Percentiles rank a stretch among this genome's conserved stretches.
Evolutionary conservation across 2,113 vertebrate species (phyloP).

Genomic region (Centropus unirufus): DNA sequence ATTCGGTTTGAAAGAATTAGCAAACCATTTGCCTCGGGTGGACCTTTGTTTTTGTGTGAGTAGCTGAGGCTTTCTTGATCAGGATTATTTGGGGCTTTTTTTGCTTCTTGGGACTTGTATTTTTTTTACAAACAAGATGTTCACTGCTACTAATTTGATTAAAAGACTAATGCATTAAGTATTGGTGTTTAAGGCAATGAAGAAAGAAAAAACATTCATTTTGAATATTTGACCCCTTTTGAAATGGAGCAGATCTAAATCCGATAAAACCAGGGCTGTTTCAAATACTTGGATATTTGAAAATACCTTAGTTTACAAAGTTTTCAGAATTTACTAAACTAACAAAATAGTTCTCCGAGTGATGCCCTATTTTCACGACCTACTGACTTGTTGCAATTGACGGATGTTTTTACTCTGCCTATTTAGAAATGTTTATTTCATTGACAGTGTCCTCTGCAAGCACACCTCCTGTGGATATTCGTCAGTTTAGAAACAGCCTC

Average conservation of each 20-base stretch:
- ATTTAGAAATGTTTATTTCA: not conserved
- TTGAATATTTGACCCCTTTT: not conserved
- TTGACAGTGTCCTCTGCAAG: slow-evolving; percentile 84
- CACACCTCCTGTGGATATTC: slow-evolving; percentile 65
- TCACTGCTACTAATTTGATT: not conserved
- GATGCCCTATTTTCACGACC: not conserved
- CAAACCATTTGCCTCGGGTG: not conserved
- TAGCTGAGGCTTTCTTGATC: not conserved
- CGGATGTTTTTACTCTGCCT: not conserved
- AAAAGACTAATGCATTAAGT: not conserved
- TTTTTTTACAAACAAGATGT: not conserved
- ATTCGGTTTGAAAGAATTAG: not conserved
- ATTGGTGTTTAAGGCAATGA: not conserved
- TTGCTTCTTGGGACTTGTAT: not conserved
- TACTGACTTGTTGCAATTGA: not conserved
- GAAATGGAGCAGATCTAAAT: not conserved
- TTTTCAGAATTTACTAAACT: not conserved
- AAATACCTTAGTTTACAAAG: not conserved
- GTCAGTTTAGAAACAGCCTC: slow-evolving; percentile 76
- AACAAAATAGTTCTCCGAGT: not conserved
- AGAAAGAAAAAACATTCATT: not conserved
- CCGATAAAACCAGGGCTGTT: not conserved
- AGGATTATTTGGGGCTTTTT: not conserved
- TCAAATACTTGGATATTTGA: not conserved
- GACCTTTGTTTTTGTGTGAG: not conserved